Percentiles rank a stretch among this genome's conserved stretches.
Conservation (phyloP, 1,140 invertebrate genomes). For the Caerostris extrusa region DNA sequence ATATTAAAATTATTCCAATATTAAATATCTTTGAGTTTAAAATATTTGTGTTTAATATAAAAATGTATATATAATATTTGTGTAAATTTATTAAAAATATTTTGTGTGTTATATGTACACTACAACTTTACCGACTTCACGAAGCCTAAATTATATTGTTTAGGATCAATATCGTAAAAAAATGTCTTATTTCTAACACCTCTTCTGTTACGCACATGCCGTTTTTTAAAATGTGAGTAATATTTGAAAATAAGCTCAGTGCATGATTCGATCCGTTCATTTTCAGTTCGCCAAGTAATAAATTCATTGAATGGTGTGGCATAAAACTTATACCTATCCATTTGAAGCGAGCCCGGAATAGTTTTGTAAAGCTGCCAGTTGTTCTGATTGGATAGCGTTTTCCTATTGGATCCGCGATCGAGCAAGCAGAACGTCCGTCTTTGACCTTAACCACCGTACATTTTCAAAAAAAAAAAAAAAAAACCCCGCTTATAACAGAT, state of each 20-base stretch:
- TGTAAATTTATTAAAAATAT: too few species aligned
- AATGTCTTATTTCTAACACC: too few species aligned
- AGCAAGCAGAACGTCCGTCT: background rate
- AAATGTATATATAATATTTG: too few species aligned
- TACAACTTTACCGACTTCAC: too few species aligned
- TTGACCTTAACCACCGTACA: background rate
- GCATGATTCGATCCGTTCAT: background rate
- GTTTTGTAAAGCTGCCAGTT: slow-evolving; percentile 20
- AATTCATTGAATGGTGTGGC: background rate
- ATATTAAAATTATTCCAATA: too few species aligned
- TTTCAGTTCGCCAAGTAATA: slow-evolving; percentile 1
- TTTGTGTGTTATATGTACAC: too few species aligned
- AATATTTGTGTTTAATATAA: too few species aligned
- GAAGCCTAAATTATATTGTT: too few species aligned
- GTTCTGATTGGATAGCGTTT: background rate
- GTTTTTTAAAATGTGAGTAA: background rate
- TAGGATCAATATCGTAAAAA: too few species aligned
- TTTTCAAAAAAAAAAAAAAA: too few species aligned
- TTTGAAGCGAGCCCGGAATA: slow-evolving; percentile 29
- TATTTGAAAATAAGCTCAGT: background rate
- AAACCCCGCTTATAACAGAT: too few species aligned
- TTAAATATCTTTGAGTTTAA: too few species aligned
- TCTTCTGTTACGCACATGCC: background rate
- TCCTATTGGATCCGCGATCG: background rate
- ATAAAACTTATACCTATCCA: slow-evolving; percentile 7